Evolutionary conservation across 2,113 vertebrate species (phyloP).

Genomic region (Notechis scutatus): DNA sequence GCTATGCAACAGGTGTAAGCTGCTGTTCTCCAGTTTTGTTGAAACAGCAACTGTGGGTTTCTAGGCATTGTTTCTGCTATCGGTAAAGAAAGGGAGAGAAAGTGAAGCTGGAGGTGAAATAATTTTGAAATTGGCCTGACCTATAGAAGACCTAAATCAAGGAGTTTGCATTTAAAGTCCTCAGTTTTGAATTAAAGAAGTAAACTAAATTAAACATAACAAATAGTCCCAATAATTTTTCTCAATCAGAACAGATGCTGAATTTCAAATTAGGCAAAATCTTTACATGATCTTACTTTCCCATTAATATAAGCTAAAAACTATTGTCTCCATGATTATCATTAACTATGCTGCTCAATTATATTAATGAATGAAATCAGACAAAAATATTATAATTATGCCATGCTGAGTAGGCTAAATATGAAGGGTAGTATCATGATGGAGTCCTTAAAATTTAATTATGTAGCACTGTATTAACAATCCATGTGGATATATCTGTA

Average conservation of each 20-base stretch:
- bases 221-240: not conserved
- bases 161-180: not conserved
- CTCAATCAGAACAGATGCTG: not conserved
- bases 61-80: not conserved
- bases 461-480: not conserved
- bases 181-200: not conserved
- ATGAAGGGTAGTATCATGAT: conserved; percentile 60
- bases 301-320: not conserved
- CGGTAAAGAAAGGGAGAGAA: not conserved
- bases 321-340: not conserved
- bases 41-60: not conserved
- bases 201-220: not conserved
- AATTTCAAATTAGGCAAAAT: not conserved
- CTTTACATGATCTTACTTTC: not conserved
- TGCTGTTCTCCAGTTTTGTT: not conserved
- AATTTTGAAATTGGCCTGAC: not conserved
- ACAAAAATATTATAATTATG: conserved; percentile 21
- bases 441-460: conserved; percentile 23
- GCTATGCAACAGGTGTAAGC: not conserved
- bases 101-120: not conserved
- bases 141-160: not conserved
- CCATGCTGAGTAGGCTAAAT: conserved; percentile 37
- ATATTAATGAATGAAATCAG: conserved; percentile 25
- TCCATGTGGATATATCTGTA: not conserved
- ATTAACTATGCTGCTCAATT: not conserved